phyloP scores from a whole-genome alignment of 2,113 vertebrate genomes.

The Phylloscopus whistleri region DNA sequence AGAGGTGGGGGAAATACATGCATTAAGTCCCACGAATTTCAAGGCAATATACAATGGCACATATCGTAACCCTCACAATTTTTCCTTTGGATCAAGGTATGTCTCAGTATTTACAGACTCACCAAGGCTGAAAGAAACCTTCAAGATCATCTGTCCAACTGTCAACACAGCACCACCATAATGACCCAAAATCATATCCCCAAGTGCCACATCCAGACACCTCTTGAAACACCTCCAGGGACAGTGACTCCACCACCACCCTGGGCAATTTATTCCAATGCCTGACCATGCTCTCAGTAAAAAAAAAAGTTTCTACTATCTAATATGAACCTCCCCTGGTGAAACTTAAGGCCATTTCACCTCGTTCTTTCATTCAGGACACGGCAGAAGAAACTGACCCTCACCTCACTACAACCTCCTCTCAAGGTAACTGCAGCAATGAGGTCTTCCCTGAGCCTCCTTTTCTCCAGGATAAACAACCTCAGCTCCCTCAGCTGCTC shows the following conservation, averaged over 20 bases:
- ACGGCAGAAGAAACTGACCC: no score
- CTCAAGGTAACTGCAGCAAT: no score
- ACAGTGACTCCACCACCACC: neutral
- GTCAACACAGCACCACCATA: neutral
- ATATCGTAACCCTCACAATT: neutral
- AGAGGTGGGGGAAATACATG: fast-evolving
- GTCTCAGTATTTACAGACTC: neutral
- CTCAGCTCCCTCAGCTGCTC: neutral
- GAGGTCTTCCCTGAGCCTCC: no score
- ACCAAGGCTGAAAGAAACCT: neutral
- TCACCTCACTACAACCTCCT: no score
- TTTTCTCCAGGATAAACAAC: no score
- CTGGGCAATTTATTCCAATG: neutral
- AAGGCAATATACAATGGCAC: neutral
- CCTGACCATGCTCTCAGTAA: no score
- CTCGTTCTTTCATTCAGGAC: no score
- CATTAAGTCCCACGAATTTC: neutral
- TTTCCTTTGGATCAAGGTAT: neutral
- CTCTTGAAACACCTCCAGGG: neutral
- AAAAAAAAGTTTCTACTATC: no score
- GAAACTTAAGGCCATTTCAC: no score
- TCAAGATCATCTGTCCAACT: neutral
- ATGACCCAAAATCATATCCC: neutral
- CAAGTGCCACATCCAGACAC: neutral
- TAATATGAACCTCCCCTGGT: no score